Evolutionary conservation across 2,888 invertebrate species (phyloP).

Genomic region (Eupithecia exiguata): DNA sequence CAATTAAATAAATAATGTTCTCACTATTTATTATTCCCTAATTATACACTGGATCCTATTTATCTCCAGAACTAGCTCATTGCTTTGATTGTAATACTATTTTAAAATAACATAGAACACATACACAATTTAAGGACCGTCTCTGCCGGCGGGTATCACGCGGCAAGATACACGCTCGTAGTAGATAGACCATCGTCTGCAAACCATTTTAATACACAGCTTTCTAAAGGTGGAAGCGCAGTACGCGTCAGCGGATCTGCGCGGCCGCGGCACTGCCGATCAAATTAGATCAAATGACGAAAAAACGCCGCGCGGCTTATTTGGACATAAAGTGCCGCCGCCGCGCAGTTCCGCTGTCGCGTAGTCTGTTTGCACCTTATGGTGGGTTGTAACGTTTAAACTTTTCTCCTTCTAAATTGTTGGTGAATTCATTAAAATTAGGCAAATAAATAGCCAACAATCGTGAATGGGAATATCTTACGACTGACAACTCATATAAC

Average conservation of each 20-base stretch:
- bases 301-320: too few relatives aligned
- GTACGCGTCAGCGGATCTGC: too few relatives aligned
- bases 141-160: background rate
- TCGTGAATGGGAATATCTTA: background rate
- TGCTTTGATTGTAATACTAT: conserved; percentile 42
- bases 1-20: conserved; percentile 57
- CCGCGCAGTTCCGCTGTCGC: too few relatives aligned
- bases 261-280: too few relatives aligned
- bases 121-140: conserved; percentile 17
- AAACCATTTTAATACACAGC: background rate
- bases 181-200: background rate
- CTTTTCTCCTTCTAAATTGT: background rate
- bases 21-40: conserved; percentile 50
- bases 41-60: conserved; percentile 53
- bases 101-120: conserved; percentile 27
- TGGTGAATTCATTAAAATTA: conserved; percentile 1
- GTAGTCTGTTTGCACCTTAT: too few relatives aligned
- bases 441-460: conserved; percentile 6
- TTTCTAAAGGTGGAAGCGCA: too few relatives aligned
- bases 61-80: conserved; percentile 37
- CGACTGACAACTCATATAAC: background rate
- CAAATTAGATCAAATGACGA: too few relatives aligned
- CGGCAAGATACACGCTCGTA: conserved; percentile 4
- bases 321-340: too few relatives aligned
- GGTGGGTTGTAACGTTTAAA: background rate